Evolutionary conservation across 1,140 invertebrate species (phyloP), one percentile per base, ranked within the genome.

Genomic region (Reticulitermes speratus): DNA sequence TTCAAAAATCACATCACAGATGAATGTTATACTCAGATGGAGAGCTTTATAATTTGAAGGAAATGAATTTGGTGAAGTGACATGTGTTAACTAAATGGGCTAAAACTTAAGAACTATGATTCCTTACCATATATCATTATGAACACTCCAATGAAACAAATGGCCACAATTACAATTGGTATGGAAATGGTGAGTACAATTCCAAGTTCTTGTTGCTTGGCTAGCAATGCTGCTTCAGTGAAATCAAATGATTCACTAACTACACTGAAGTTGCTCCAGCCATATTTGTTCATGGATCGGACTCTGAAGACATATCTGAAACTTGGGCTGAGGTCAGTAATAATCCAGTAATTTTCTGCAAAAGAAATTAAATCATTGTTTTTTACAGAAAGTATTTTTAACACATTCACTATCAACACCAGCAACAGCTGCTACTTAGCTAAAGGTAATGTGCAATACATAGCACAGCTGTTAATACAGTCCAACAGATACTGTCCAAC

Each of bases 301-400:
- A 97, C 96, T 11, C 96, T 93, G 90, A 98, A 98, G 16, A 94
- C 91, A 87, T 95, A 95, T 14, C 93, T 93, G 3, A 88, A 90
- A 87, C 90, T 89, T 11, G 88, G 87, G 25, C 94, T 93, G 25
- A 97, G 91, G 0, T 93, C 93, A 2, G 93, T 92, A 23, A 98
- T 94, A 75, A 96, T 93, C 96, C 97, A 98, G 88, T 95, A 95
- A 87, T 94, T 94, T 30, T 96, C 95, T 93, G 89, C 32, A 90
- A 89, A 87, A 87, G 86, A 87, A 45, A 83, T 44, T 30, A 6
- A 44, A 3, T 82, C 12, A 19, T 14, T 25, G 44, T 38, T 82
- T 81, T 38, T 14, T 32, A 81, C 2, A 8, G 75, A 81, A 38
- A 23, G 32, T 81, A 81, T 11, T 81, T 81, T 19, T 32, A 65